Conservation (phyloP, 2,113 vertebrate species). For the Gallinago media region DNA sequence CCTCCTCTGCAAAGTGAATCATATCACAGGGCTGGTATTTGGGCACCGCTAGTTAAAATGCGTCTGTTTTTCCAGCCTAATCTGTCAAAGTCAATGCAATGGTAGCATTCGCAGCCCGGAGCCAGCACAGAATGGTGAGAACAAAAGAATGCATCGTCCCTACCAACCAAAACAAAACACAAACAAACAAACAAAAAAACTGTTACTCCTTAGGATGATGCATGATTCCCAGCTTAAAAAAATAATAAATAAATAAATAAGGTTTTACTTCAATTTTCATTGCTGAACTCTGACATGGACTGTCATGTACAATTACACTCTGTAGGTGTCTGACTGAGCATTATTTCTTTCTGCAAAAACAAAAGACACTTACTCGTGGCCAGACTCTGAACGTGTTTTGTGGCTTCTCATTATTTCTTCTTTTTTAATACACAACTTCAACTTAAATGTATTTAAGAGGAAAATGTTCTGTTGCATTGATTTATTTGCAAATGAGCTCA, state of each 20-base stretch:
- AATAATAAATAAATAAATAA: background rate
- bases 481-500: background rate
- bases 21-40: constrained; percentile 22
- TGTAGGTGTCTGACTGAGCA: constrained; percentile 4
- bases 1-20: constrained; percentile 24
- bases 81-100: background rate
- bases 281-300: constrained; percentile 40
- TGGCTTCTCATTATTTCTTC: background rate
- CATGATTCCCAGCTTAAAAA: background rate
- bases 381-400: background rate
- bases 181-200: constrained; percentile 62
- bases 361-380: background rate
- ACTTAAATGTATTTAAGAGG: background rate
- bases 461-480: background rate
- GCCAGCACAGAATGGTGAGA: constrained; percentile 29
- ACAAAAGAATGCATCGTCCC: constrained; percentile 36
- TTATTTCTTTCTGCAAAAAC: constrained; percentile 10
- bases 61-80: constrained; percentile 26
- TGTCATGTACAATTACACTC: constrained; percentile 41
- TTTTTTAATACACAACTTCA: background rate
- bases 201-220: constrained; percentile 34
- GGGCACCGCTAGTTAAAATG: background rate
- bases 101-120: background rate
- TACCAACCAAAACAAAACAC: constrained; percentile 50
- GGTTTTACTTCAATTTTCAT: background rate